Conservation (phyloP, 2,888 invertebrate genomes). For the Dichetophora obliterata region DNA sequence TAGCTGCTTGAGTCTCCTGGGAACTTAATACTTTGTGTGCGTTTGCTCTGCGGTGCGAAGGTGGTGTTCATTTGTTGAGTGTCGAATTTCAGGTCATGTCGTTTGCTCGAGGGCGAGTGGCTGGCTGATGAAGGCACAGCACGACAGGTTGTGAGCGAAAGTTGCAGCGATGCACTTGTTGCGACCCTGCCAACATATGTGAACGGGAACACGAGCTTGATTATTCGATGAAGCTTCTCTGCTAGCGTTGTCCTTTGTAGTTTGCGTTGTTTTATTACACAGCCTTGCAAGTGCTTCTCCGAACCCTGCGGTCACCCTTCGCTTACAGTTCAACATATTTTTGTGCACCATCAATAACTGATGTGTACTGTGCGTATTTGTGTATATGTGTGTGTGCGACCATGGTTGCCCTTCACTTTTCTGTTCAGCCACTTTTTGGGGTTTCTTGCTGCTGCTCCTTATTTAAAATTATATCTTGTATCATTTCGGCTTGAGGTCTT, state of each 20-base stretch:
- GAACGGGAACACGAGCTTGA: neutral
- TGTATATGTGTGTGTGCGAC: too few relatives aligned
- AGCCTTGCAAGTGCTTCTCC: neutral
- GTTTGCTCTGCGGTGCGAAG: neutral
- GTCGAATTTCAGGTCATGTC: slow-evolving; percentile 10
- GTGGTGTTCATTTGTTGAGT: slow-evolving; percentile 10
- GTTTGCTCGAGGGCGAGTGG: neutral
- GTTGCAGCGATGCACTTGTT: slow-evolving; percentile 24
- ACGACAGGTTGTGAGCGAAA: slow-evolving; percentile 2
- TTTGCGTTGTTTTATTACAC: neutral
- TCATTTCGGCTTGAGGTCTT: neutral
- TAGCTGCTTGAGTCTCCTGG: slow-evolving; percentile 14
- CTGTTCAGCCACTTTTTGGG: neutral
- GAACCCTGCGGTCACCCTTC: neutral
- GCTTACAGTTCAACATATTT: neutral
- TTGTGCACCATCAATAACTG: too few relatives aligned
- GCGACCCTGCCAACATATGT: neutral
- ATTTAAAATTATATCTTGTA: too few relatives aligned
- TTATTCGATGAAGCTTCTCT: neutral
- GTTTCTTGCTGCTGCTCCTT: neutral
- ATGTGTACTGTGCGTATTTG: too few relatives aligned
- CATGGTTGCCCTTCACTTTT: slow-evolving; percentile 26
- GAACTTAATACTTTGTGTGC: slow-evolving; percentile 12
- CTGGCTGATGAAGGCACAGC: neutral
- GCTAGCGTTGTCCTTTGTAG: neutral